Conservation (phyloP, 2,797 vertebrate species). For the Arremon brunneinucha region DNA sequence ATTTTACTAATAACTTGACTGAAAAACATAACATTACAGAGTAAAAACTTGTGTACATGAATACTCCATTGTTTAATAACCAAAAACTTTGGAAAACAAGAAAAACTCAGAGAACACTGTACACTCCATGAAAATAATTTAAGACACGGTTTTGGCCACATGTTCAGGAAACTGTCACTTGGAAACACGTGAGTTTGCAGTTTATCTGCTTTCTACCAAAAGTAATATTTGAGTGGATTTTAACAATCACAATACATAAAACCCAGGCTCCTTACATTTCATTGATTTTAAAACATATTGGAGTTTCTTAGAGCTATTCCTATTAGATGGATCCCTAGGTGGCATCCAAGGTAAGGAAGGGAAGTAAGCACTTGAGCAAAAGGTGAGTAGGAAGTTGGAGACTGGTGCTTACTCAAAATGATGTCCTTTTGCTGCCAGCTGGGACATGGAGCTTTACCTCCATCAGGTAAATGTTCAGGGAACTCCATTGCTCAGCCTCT, state of each 20-base stretch:
- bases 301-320: neutral
- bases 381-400: neutral
- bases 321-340: neutral
- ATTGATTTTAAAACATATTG: neutral
- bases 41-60: neutral
- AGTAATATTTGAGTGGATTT: neutral
- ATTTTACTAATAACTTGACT: neutral
- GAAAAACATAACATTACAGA: neutral
- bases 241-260: neutral
- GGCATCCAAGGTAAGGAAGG: neutral
- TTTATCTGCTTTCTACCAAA: neutral
- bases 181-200: neutral
- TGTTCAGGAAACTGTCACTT: neutral
- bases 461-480: accelerated
- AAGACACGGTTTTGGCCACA: neutral
- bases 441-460: neutral
- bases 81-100: neutral
- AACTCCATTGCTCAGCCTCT: neutral
- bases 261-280: neutral
- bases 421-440: neutral
- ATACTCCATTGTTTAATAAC: neutral
- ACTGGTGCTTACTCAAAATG: neutral
- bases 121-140: neutral
- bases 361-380: neutral
- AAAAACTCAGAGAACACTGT: neutral